A percentile compares a stretch with the other conserved stretches of the same genome.
These are phyloP conservation scores for Nipponia nippon DNA, from an alignment of 2,113 vertebrate species.

Conservation along the genomic window DNA sequence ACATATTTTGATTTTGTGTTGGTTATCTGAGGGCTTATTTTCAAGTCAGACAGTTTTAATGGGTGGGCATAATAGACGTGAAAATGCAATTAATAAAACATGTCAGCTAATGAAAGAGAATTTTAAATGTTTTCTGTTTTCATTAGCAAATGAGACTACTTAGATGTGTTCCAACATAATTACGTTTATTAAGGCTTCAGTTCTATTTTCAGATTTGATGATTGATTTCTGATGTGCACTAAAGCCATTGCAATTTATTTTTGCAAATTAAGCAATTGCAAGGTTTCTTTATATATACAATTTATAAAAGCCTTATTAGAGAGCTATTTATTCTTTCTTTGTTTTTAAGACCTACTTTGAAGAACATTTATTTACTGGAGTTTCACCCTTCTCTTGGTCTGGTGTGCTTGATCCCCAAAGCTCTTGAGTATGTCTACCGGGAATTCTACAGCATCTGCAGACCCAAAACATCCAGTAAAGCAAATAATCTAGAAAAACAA, in stretches of 20 bases:
- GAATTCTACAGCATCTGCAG: slow-evolving; percentile 66
- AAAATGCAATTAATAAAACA: not conserved
- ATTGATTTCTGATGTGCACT: not conserved
- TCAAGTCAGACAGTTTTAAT: not conserved
- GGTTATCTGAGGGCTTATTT: not conserved
- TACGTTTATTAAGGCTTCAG: not conserved
- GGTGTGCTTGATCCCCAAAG: slow-evolving; percentile 51
- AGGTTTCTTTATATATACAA: not conserved
- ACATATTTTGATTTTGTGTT: not conserved
- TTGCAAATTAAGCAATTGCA: not conserved
- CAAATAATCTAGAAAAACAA: slow-evolving; percentile 49
- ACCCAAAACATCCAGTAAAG: slow-evolving; percentile 19
- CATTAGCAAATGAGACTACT: not conserved
- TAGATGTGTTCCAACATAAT: not conserved
- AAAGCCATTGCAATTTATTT: not conserved
- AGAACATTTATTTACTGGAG: slow-evolving; percentile 73
- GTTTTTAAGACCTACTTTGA: slow-evolving; percentile 65
- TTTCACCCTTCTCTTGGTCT: slow-evolving; percentile 76
- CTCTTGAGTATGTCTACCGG: slow-evolving; percentile 51
- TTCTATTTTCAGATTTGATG: not conserved
- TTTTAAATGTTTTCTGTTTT: not conserved
- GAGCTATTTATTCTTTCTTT: not conserved
- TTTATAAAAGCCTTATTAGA: not conserved
- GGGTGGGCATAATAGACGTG: not conserved
- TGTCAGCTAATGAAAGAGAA: not conserved